Conservation (phyloP, 2,797 vertebrate species). For the Spea hammondii region DNA sequence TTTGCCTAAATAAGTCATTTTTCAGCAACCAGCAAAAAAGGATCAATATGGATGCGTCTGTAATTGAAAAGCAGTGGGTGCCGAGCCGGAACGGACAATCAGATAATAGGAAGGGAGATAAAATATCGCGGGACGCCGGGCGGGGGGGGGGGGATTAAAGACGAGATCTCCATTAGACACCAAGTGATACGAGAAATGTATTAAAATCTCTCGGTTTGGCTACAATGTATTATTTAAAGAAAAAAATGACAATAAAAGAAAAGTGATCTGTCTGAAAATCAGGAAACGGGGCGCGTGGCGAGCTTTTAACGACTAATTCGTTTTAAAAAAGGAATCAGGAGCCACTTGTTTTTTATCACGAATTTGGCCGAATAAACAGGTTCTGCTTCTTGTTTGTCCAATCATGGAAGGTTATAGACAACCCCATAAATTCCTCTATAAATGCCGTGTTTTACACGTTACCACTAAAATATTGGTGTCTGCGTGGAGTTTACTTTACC, state of each 20-base stretch:
- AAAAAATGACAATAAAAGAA: slow-evolving; percentile 17
- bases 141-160: slow-evolving; percentile 70
- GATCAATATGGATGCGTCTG: slow-evolving; percentile 72
- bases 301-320: slow-evolving; percentile 12
- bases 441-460: no score
- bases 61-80: slow-evolving; percentile 80
- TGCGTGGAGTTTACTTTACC: no score
- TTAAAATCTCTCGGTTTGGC: slow-evolving; percentile 59
- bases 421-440: no score
- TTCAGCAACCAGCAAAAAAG: slow-evolving; percentile 71
- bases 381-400: neutral
- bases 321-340: neutral
- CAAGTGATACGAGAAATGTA: slow-evolving; percentile 64
- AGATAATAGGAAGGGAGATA: slow-evolving; percentile 72
- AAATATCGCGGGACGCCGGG: slow-evolving; percentile 59
- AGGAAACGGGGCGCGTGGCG: slow-evolving; percentile 13
- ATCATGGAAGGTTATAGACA: neutral
- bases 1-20: slow-evolving; percentile 72
- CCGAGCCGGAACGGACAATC: slow-evolving; percentile 71
- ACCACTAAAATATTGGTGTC: no score
- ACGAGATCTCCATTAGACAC: slow-evolving; percentile 73
- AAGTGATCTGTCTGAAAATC: slow-evolving; percentile 13
- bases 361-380: slow-evolving; percentile 10
- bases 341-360: slow-evolving; percentile 6
- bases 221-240: neutral